Base-by-base conservation (phyloP, 2,888 invertebrate genomes). In the Nycteola revayana region DNA sequence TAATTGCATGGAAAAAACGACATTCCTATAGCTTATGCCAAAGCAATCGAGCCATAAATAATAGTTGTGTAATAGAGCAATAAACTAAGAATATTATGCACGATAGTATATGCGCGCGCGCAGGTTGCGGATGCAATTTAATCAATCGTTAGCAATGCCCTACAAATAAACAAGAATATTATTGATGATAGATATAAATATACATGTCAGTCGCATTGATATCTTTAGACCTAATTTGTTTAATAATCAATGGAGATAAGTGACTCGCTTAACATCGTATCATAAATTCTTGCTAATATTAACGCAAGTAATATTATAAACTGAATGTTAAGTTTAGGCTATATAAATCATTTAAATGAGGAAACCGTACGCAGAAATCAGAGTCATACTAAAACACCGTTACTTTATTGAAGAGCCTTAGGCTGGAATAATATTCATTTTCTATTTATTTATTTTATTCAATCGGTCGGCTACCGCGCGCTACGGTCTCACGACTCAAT, bases 401-500 rank as follows among this genome's bases (percentile, higher is more conserved):
- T 73, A 70, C 45, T 57, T 58, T 70, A 69, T 66, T 62, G 60
- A 59, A 60, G 45, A 39, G 42, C 56, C 49, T 10, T 37, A 55
- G 46, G 60, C 56, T 60, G 47, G 51, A 53, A 52, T 58, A 58
- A 60, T 59, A 65, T 64, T 63, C 64, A 66, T 70, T 51, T 74
- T 71, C 66, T 68, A 68, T 81, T 72, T 83, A 81, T 79, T 82
- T 81, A 83, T 78, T 80, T 79, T 75, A 75, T 72, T 69, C 66
- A 60, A 51, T 54, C 54, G 55, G 47, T 49, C 50, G 51, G 78
- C 80, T 81, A 76, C 83, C 66, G 82, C 65, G 66, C 67, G 54
- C 61, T 62, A 48, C 62, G 72, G 66, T 79, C 84, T 79, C 87
- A 86, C 87, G 88, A 81, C 81, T 86, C 84, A 85, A 87, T 87